phyloP scores from a whole-genome alignment of 2,888 invertebrate species.

The Liposcelis brunnea region DNA sequence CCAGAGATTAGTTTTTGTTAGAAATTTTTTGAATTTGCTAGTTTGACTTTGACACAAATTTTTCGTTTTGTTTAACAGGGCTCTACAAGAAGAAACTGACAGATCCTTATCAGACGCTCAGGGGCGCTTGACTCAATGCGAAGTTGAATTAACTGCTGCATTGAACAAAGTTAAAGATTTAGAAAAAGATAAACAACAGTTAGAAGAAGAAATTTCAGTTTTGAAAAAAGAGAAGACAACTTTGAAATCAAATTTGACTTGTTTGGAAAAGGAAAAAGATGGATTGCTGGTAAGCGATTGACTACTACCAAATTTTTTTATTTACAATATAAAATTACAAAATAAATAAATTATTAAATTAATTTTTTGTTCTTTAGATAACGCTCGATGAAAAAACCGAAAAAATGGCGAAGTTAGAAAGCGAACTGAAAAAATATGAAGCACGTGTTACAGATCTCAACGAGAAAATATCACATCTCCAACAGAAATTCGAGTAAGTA shows the following conservation, averaged over 20 bases:
- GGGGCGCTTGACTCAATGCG: slow-evolving; percentile 42
- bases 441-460: slow-evolving; percentile 36
- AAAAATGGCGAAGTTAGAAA: slow-evolving; percentile 42
- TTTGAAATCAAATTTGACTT: slow-evolving; percentile 41
- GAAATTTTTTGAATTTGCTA: no score
- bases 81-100: slow-evolving; percentile 60
- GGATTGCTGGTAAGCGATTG: slow-evolving; percentile 33
- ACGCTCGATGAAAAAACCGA: slow-evolving; percentile 58
- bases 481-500: slow-evolving; percentile 34
- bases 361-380: slow-evolving; percentile 29
- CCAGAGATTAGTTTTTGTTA: no score
- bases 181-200: slow-evolving; percentile 38
- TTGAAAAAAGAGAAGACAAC: slow-evolving; percentile 45
- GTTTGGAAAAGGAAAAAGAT: slow-evolving; percentile 56
- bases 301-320: slow-evolving; percentile 5
- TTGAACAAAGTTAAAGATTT: slow-evolving; percentile 37
- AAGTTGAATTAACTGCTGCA: slow-evolving; percentile 42
- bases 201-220: slow-evolving; percentile 39
- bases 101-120: slow-evolving; percentile 50
- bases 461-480: slow-evolving; percentile 35
- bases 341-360: not conserved
- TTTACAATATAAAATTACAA: slow-evolving; percentile 10
- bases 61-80: no score
- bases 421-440: slow-evolving; percentile 42
- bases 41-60: no score